Conservation (phyloP, 2,113 vertebrate genomes). For the Oncorhynchus clarkii region DNA sequence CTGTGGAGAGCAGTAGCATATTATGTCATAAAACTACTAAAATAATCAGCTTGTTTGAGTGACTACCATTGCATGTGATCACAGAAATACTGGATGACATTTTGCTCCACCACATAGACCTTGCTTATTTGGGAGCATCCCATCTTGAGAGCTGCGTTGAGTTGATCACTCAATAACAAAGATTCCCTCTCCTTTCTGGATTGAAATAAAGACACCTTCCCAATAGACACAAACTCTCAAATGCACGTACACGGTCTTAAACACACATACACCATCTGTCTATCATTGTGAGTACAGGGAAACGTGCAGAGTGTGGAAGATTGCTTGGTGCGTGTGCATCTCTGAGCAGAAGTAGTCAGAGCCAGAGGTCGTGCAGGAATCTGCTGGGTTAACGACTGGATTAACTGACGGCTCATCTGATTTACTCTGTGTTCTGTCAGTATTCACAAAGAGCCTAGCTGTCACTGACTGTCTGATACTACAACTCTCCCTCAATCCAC, state of each 20-base stretch:
- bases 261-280: conserved; percentile 19
- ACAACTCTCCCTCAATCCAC: too few relatives aligned
- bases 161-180: not conserved
- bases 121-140: not conserved
- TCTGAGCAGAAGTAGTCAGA: conserved; percentile 37
- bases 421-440: conserved; percentile 34
- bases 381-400: not conserved
- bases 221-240: not conserved
- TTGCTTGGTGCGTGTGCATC: conserved; percentile 10
- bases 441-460: conserved; percentile 26
- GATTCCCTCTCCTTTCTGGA: not conserved
- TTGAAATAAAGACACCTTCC: not conserved
- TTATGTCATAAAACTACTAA: not conserved
- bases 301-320: not conserved
- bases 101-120: not conserved
- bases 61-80: not conserved
- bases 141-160: not conserved
- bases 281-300: not conserved
- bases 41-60: not conserved
- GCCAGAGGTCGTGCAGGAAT: conserved; percentile 38
- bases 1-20: too few relatives aligned
- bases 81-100: not conserved
- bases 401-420: conserved; percentile 48
- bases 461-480: conserved; percentile 11
- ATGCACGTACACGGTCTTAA: not conserved